Evolutionary conservation across 2,888 invertebrate species (phyloP), one percentile per base, ranked within the genome.

Genomic region (Neoitamus cyanurus): DNA sequence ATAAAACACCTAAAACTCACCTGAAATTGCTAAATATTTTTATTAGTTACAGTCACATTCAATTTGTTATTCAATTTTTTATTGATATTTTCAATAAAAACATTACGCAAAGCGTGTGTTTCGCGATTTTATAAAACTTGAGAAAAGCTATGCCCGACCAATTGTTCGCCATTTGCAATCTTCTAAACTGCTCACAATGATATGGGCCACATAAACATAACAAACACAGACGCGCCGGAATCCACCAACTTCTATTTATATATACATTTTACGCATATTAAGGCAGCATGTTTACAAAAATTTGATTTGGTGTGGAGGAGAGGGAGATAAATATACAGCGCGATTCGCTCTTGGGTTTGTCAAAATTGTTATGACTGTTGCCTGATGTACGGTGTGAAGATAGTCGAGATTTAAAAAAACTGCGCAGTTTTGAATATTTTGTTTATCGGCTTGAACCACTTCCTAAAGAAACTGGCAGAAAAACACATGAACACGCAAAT

Each of bases 141-240:
- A 87, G 87, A 86, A 87, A 87, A 86, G 86, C 86, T 87, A 88
- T 87, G 87, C 88, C 87, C 88, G 87, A 87, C 88, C 88, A 88
- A 87, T 87, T 87, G 87, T 87, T 87, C 88, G 88, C 89, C 89
- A 89, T 89, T 89, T 89, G 88, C 88, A 89, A 88, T 89, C 87
- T 73, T 37, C 85, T 86, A 30, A 73, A 37, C 30, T 30, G 6
- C 78, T 46, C 82, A 82, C 69, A 69, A 68, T 37, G 11, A 25
- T 28, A 37, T 28, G 5, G 42, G 82, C 82, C 82, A 82, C 82
- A 82, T 82, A 82, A 82, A 82, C 82, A 82, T 69, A 36, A 82
- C 82, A 34, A 36, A 5, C 1, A 80, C 69, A 78, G 11, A 31
- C 46, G 28, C 37, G 37, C 28, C 3, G 3, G 30, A 13, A 46